Evolutionary conservation across 2,113 vertebrate genomes (phyloP), one percentile per base, ranked within the genome.

Genomic region (Dunckerocampus dactyliophorus): DNA sequence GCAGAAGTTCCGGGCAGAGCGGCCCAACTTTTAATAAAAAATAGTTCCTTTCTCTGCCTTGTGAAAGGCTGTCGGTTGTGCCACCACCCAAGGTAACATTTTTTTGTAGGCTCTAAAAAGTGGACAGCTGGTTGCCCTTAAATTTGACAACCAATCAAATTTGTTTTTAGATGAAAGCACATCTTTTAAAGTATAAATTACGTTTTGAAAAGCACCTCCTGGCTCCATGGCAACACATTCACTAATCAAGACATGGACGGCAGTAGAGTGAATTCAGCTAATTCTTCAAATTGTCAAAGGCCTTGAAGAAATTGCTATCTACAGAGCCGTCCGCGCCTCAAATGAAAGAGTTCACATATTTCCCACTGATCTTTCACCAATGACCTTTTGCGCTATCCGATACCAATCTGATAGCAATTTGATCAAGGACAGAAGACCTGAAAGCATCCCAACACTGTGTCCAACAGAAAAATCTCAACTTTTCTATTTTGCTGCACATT

Each of bases 391-490:
- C 1, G 43, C 43, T n/a, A 69, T 46, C 51, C 17, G 54, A 76
- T 72, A 70, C 63, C 55, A 47, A 52, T 69, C 50, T 59, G 55
- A 69, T 63, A 72, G 20, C 47, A 67, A 61, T 74, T 47, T 45
- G 47, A 72, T 74, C 48, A 21, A 50, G 19, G 51, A 22, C 34
- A 65, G 53, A 20, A 64, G 53, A 67, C 28, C 58, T 20, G 66
- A 70, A 63, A 16, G 65, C 62, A 72, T 72, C 59, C 60, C 39
- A 46, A 22, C 9, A 39, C 31, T 43, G 16, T 48, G 37, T 63
- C 67, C 62, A 24, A 46, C 47, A 51, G 7, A 24, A 22, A 47
- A 39, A 56, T 20, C 11, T 13, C 19, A 20, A 42, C n/a, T 62
- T 71, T 75, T 71, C 19, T 20, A 56, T 21, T 55, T 50, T 58